Percentiles rank a stretch among this genome's conserved stretches.
These are phyloP conservation scores for Pharmacophagus antenor DNA, from an alignment of 2,888 invertebrate genomes.

Conservation along the genomic window DNA sequence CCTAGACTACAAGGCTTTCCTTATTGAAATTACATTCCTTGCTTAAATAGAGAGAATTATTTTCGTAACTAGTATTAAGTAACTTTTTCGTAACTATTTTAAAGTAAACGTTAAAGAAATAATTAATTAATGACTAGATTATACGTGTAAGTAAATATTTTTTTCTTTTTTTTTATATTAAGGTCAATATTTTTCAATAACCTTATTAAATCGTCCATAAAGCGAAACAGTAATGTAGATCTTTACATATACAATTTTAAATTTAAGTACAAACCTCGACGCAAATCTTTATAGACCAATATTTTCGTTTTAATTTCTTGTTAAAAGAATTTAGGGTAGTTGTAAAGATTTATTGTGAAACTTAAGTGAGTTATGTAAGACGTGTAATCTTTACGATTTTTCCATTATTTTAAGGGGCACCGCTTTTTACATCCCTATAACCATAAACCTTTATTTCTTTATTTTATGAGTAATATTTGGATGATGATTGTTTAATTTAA, in stretches of 20 bases:
- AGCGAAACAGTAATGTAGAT: conserved; percentile 51
- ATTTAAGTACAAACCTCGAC: conserved; percentile 46
- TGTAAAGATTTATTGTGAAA: conserved; percentile 37
- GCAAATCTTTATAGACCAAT: conserved; percentile 61
- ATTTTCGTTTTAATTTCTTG: conserved; percentile 51
- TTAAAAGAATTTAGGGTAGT: conserved; percentile 41
- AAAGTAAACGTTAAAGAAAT: too few species aligned
- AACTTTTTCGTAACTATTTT: too few species aligned
- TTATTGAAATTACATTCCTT: too few species aligned
- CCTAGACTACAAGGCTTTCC: too few species aligned
- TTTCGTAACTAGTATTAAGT: too few species aligned
- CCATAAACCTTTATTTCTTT: conserved; percentile 26
- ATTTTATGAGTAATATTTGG: conserved; percentile 28
- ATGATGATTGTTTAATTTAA: conserved; percentile 25
- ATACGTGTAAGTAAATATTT: too few species aligned
- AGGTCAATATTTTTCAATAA: too few species aligned
- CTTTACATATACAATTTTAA: conserved; percentile 47
- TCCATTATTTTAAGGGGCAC: conserved; percentile 34
- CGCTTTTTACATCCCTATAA: conserved; percentile 35
- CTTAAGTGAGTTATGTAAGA: conserved; percentile 32
- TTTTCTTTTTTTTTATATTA: neutral
- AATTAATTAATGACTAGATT: too few species aligned
- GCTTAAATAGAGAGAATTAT: too few species aligned
- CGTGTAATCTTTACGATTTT: conserved; percentile 30
- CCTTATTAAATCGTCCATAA: conserved; percentile 44